Conservation (phyloP, 2,797 vertebrate genomes). For the Xiphophorus birchmanni region DNA sequence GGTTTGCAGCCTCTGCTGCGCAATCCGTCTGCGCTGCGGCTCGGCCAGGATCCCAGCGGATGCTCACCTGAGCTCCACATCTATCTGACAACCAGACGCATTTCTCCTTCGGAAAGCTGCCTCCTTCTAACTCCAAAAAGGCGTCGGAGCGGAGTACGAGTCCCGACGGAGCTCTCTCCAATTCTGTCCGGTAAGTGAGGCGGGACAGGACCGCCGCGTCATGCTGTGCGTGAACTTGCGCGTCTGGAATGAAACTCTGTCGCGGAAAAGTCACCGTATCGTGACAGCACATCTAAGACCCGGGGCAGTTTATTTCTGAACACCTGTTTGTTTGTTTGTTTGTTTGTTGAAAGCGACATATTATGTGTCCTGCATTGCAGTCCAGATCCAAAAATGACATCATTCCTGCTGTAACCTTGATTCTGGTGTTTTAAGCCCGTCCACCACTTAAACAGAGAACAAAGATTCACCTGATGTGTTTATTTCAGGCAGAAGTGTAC, state of each 20-base stretch:
- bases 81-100: constrained; percentile 6
- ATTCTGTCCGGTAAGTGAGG: constrained; percentile 64
- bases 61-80: not conserved
- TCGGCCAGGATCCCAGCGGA: constrained; percentile 23
- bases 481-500: not conserved
- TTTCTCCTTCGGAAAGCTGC: constrained; percentile 62
- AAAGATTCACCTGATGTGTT: not conserved
- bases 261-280: constrained; percentile 26
- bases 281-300: not conserved
- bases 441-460: not conserved
- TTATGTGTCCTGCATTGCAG: constrained; percentile 61
- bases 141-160: constrained; percentile 46
- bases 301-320: not conserved
- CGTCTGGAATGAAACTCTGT: constrained; percentile 24
- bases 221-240: constrained; percentile 23
- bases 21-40: constrained; percentile 50
- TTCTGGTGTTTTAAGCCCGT: constrained; percentile 21
- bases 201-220: constrained; percentile 58
- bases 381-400: constrained; percentile 34
- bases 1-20: constrained; percentile 15
- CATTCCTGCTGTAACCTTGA: constrained; percentile 36
- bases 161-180: constrained; percentile 38
- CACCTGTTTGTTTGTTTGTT: not conserved
- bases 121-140: constrained; percentile 33
- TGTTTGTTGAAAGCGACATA: constrained; percentile 7